Conservation (phyloP, 1,140 invertebrate genomes). For the Drosophila pseudoananassae region DNA sequence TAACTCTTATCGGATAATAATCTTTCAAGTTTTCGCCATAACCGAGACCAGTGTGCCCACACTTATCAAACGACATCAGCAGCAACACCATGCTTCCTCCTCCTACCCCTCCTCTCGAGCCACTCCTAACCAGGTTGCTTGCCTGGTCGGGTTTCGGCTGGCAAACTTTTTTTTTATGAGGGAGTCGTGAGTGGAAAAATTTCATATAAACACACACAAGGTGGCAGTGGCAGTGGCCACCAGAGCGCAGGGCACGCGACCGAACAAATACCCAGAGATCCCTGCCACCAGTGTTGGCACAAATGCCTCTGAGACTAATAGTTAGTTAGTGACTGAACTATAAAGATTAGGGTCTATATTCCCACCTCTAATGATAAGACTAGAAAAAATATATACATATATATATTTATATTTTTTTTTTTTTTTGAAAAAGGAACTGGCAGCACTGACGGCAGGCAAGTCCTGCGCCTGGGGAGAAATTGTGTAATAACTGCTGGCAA, state of each 20-base stretch:
- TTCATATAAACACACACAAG: constrained; percentile 74
- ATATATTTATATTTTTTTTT: no score
- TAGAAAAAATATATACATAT: no score
- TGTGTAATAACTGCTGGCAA: constrained; percentile 81
- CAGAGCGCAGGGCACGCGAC: constrained; percentile 69
- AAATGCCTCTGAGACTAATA: no score
- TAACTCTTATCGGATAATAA: not conserved
- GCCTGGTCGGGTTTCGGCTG: constrained; percentile 27
- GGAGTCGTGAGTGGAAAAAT: constrained; percentile 80
- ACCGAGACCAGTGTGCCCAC: constrained; percentile 60
- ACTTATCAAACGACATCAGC: constrained; percentile 78
- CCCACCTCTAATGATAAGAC: not conserved
- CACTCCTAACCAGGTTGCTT: constrained; percentile 47
- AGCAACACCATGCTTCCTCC: constrained; percentile 49
- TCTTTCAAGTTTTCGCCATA: constrained; percentile 9
- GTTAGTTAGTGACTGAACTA: not conserved
- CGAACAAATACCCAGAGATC: constrained; percentile 42
- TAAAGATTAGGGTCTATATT: not conserved
- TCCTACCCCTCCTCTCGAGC: constrained; percentile 2
- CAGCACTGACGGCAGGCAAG: not conserved
- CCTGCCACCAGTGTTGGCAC: constrained; percentile 11
- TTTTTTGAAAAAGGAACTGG: not conserved
- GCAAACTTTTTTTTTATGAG: constrained; percentile 64
- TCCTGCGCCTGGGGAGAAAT: constrained; percentile 72
- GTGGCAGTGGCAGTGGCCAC: constrained; percentile 30